Evolutionary conservation across 2,888 invertebrate species (phyloP).

Genomic region (Volucella inanis): DNA sequence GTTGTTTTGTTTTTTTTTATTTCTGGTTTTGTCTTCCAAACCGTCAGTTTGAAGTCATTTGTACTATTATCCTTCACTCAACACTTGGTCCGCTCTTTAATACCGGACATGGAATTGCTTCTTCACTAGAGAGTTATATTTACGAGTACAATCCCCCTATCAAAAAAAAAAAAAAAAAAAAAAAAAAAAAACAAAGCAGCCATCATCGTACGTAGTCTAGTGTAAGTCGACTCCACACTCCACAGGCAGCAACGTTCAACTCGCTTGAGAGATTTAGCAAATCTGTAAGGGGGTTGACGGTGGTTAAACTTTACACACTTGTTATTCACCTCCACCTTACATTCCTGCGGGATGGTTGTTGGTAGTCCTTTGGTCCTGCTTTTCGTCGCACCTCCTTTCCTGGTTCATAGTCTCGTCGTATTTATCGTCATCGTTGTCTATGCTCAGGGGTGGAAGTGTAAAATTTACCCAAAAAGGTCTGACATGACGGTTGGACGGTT

Average conservation of each 20-base stretch:
- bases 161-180: conserved; percentile 20
- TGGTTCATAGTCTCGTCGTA: conserved; percentile 15
- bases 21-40: conserved; percentile 61
- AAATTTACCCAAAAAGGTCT: conserved; percentile 36
- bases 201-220: conserved; percentile 30
- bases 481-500: conserved; percentile 25
- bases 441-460: conserved; percentile 46
- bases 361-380: too few species aligned
- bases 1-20: conserved; percentile 11
- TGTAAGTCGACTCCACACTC: conserved; percentile 31
- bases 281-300: conserved; percentile 35
- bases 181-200: conserved; percentile 11
- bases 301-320: conserved; percentile 60
- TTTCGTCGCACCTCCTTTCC: background rate
- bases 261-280: conserved; percentile 55
- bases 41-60: conserved; percentile 64
- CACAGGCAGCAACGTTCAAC: conserved; percentile 17
- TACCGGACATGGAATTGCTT: conserved; percentile 43
- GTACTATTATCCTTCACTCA: conserved; percentile 50
- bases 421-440: conserved; percentile 16
- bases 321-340: conserved; percentile 36
- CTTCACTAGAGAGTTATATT: conserved; percentile 18
- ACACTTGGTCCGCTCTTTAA: conserved; percentile 20
- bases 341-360: conserved; percentile 3
- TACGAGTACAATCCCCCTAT: background rate